Evolutionary conservation across 1,140 invertebrate genomes (phyloP).

Genomic region (Dendrolimus kikuchii): DNA sequence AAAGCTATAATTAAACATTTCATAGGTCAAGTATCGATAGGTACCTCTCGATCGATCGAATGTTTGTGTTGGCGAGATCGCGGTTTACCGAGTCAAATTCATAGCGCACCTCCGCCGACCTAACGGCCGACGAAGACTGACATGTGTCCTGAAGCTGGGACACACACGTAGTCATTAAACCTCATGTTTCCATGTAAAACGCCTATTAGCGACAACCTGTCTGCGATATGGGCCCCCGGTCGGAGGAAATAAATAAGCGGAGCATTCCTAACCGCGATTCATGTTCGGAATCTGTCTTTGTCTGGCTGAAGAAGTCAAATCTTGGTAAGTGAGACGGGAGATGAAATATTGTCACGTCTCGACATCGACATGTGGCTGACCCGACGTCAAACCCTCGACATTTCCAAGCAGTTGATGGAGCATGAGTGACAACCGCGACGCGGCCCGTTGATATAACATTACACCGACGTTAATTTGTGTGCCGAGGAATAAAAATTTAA

Average conservation of each 20-base stretch:
- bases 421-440: slow-evolving; percentile 63
- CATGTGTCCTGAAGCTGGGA: slow-evolving; percentile 40
- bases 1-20: slow-evolving; percentile 50
- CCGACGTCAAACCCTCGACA: slow-evolving; percentile 60
- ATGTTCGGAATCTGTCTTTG: slow-evolving; percentile 49
- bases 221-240: slow-evolving; percentile 42
- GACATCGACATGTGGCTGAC: slow-evolving; percentile 65
- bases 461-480: slow-evolving; percentile 60
- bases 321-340: slow-evolving; percentile 48
- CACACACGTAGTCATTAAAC: slow-evolving; percentile 56
- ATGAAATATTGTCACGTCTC: slow-evolving; percentile 58
- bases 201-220: slow-evolving; percentile 64
- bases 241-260: slow-evolving; percentile 42
- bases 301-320: slow-evolving; percentile 38
- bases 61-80: slow-evolving; percentile 48
- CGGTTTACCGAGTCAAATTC: slow-evolving; percentile 30
- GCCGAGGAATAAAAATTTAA: slow-evolving; percentile 40
- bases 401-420: slow-evolving; percentile 68
- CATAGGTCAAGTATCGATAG: slow-evolving; percentile 29
- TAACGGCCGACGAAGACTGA: slow-evolving; percentile 44
- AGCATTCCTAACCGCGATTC: slow-evolving; percentile 39
- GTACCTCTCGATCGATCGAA: slow-evolving; percentile 31
- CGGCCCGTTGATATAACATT: slow-evolving; percentile 54
- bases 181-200: slow-evolving; percentile 54
- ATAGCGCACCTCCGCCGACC: slow-evolving; percentile 29